Conservation (phyloP, 92 coral and sea anemone genomes). For the Scolanthus callimorphus region DNA sequence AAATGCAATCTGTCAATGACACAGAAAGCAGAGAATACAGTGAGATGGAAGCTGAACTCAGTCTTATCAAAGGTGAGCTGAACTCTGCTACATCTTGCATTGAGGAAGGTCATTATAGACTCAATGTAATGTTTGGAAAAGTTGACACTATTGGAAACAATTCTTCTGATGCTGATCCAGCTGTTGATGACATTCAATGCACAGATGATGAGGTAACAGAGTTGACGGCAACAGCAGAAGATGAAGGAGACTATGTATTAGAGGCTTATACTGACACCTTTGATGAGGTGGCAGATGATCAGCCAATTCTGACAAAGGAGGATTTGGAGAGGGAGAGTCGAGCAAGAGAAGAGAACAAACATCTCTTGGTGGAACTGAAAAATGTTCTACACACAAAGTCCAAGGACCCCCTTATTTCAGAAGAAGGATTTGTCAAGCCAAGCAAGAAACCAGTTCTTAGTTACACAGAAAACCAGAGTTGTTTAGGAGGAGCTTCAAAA, state of each 20-base stretch:
- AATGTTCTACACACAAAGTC: slow-evolving; percentile 72
- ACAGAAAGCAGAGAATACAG: no score
- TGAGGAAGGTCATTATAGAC: slow-evolving; percentile 59
- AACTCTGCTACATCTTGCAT: slow-evolving; percentile 68
- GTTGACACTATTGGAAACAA: slow-evolving; percentile 1
- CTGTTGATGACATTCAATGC: no score
- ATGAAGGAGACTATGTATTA: slow-evolving; percentile 68
- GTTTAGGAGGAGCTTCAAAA: no score
- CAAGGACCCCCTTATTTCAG: slow-evolving; percentile 74
- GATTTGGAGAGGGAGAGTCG: slow-evolving; percentile 62
- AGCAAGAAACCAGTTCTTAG: slow-evolving; percentile 10
- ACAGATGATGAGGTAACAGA: no score
- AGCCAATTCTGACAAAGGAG: slow-evolving; percentile 33
- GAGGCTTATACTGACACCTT: slow-evolving; percentile 82
- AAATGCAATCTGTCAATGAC: no score
- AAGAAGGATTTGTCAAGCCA: slow-evolving; percentile 74
- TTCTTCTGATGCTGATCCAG: slow-evolving; percentile 2
- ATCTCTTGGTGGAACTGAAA: slow-evolving; percentile 81
- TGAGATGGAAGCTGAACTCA: slow-evolving; percentile 38
- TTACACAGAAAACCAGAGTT: no score
- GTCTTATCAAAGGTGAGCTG: slow-evolving; percentile 51
- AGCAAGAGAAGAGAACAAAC: slow-evolving; percentile 61
- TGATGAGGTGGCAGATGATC: slow-evolving; percentile 24
- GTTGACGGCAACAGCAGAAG: no score
- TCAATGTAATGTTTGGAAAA: slow-evolving; percentile 23